Percentiles rank a stretch among this genome's conserved stretches.
phyloP scores from a whole-genome alignment of 2,797 vertebrate genomes.

The Fringilla coelebs region DNA sequence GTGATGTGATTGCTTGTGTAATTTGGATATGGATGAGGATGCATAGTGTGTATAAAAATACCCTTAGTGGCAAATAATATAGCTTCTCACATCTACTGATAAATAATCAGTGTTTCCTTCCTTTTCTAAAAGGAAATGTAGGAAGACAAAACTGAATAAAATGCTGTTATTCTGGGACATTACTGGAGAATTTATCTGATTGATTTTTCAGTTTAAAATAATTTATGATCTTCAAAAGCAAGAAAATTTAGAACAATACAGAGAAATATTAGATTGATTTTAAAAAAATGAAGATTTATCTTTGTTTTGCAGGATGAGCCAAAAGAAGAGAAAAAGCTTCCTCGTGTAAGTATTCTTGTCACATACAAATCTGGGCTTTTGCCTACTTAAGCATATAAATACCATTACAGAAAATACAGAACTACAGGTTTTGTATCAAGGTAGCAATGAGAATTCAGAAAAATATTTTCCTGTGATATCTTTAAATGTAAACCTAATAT shows the following conservation, averaged over 20 bases:
- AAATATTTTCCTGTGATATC: neutral
- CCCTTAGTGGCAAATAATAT: neutral
- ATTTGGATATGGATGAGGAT: neutral
- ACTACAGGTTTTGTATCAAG: neutral
- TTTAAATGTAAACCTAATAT: neutral
- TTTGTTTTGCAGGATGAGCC: conserved; percentile 17
- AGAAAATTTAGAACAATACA: neutral
- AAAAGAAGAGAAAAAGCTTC: neutral
- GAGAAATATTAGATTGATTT: neutral
- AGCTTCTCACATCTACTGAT: neutral
- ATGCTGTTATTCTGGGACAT: neutral
- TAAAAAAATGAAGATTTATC: neutral
- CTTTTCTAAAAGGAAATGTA: neutral
- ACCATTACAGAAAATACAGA: neutral
- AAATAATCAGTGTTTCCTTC: neutral
- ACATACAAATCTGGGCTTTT: neutral
- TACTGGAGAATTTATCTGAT: neutral
- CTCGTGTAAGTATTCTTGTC: neutral
- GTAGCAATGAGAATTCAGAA: neutral
- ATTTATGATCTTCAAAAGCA: neutral
- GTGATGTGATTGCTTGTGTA: neutral
- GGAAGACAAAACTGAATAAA: neutral
- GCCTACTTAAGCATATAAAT: neutral
- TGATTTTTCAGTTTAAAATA: neutral
- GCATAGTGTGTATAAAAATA: neutral